phyloP scores from a whole-genome alignment of 35 echinoderm and acorn worm species.

The Stichopus chloronotus region DNA sequence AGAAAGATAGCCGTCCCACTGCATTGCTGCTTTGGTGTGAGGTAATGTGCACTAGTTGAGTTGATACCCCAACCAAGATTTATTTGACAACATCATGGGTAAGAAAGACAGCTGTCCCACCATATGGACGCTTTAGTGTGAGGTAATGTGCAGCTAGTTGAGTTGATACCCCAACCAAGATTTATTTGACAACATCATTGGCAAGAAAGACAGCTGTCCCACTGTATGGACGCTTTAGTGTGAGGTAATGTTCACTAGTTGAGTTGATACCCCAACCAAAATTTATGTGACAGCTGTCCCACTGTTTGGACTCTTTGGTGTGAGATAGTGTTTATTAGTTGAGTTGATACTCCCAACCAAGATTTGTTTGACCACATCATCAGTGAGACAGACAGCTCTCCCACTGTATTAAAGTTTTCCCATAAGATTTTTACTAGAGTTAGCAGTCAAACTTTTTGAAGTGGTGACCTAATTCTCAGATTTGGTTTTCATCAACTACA shows the following conservation, averaged over 20 bases:
- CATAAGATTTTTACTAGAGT: constrained; percentile 46
- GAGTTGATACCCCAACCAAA: too few species aligned
- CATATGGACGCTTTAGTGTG: neutral
- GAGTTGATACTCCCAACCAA: too few species aligned
- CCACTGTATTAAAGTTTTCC: constrained; percentile 30
- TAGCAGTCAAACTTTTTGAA: too few species aligned
- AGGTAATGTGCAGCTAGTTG: constrained; percentile 63
- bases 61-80: too few species aligned
- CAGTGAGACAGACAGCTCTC: too few species aligned
- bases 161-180: constrained; percentile 9
- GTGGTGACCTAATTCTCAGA: too few species aligned
- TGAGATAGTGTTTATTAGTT: too few species aligned
- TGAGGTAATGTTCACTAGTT: neutral
- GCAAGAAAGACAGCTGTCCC: neutral
- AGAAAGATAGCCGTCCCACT: neutral
- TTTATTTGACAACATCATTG: neutral
- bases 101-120: neutral
- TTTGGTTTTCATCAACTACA: too few species aligned
- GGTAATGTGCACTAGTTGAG: neutral
- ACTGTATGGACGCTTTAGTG: neutral
- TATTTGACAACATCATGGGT: neutral
- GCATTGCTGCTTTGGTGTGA: neutral
- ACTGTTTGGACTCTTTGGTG: too few species aligned
- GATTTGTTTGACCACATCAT: too few species aligned
- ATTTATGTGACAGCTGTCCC: too few species aligned